Conservation (phyloP, 2,113 vertebrate species). For the Passer montanus region DNA sequence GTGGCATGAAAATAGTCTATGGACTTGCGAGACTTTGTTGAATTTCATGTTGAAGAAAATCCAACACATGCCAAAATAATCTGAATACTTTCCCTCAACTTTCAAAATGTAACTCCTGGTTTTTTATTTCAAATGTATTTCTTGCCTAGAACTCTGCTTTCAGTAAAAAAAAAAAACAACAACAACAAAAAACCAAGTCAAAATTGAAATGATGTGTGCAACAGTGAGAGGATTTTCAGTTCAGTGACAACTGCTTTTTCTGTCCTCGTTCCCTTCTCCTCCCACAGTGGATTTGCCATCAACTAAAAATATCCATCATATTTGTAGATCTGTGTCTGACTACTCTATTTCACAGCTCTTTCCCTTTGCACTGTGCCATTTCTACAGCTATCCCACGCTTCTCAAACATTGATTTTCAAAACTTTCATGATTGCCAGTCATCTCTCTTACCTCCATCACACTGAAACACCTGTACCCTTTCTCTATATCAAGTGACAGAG, state of each 20-base stretch:
- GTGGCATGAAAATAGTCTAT: constrained; percentile 33
- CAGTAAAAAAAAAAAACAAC: not conserved
- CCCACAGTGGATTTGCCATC: not conserved
- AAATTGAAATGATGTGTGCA: constrained; percentile 11
- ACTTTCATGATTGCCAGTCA: not conserved
- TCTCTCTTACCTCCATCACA: not conserved
- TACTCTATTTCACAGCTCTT: constrained; percentile 17
- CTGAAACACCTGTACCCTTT: not conserved
- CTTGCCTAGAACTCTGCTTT: constrained; percentile 24
- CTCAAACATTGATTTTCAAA: not conserved
- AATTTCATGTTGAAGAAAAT: constrained; percentile 40
- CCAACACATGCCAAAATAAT: constrained; percentile 34
- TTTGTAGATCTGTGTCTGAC: constrained; percentile 33
- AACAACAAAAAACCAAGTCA: not conserved
- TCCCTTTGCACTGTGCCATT: not conserved
- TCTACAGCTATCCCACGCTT: not conserved
- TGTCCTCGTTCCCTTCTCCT: not conserved
- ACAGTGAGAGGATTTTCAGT: constrained; percentile 41
- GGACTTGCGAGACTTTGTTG: constrained; percentile 45
- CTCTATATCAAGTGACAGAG: not conserved
- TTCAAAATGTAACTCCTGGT: constrained; percentile 11
- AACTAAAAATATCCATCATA: constrained; percentile 44
- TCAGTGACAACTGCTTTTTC: constrained; percentile 52
- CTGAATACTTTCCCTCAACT: constrained; percentile 19
- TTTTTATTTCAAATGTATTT: constrained; percentile 39